Base-by-base conservation (phyloP, 2,888 invertebrate species). In the Hyalella azteca region DNA sequence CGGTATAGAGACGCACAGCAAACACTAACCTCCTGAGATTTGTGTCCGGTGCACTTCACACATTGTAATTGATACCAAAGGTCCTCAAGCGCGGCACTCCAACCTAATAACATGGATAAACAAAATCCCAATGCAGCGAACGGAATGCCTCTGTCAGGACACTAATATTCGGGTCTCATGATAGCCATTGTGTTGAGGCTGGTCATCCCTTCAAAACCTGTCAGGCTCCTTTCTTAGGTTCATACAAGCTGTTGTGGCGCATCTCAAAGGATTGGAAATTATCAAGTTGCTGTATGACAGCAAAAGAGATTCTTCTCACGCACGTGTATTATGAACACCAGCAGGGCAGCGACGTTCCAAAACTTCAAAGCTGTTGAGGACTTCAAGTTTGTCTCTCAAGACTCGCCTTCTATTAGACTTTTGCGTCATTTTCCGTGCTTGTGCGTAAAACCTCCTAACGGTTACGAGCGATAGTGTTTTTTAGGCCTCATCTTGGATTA, bases 101-200 rank as follows among this genome's bases (percentile, higher is more conserved):
- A 66, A 19, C 9, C 29, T 66, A 66, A 66, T 66, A 66, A 66
- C 66, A 36, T 66, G n/a, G 66, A 66, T 39, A 66, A 66, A 66
- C 66, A 66, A 9, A 36, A 29, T 19, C 66, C 36, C 66, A 66
- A 66, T 66, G 36, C 36, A 29, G 36, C 29, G 36, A 66, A 66
- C 29, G 66, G 11, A 66, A 36, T 66, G 66, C 66, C 66, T 32
- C 15, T 66, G 66, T 66, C 66, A 66, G 36, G 36, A 32, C 2
- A 66, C 36, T 66, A 36, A 66, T 66, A 66, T 66, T 66, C 66
- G 32, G 66, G 66, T 66, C 66, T 29, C 66, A 66, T 66, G 66
- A 66, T 66, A 36, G 36, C 36, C 66, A 15, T 66, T 66, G 66
- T 66, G 19, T 11, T 11, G 29, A 32, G 11, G 5, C 29, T 66